Conservation (phyloP, 2,113 vertebrate genomes). For the Dasyurus viverrinus region DNA sequence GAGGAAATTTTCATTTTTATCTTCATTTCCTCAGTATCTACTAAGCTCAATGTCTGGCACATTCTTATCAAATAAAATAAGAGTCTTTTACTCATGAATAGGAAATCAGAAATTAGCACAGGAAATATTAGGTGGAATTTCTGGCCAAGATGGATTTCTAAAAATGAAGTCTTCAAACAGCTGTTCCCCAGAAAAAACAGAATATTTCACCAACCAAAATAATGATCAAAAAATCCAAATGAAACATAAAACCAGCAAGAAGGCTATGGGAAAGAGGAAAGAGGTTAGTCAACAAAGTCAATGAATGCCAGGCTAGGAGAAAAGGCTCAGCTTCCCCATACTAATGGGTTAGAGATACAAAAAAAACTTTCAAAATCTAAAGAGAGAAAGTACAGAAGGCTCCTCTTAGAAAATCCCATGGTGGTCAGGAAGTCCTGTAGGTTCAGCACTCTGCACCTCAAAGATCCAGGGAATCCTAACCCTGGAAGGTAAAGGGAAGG, state of each 20-base stretch:
- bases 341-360: not conserved
- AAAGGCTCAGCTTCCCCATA: not conserved
- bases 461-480: not conserved
- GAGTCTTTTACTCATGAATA: not conserved
- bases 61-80: not conserved
- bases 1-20: not conserved
- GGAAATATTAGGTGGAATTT: not conserved
- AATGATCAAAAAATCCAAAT: not conserved
- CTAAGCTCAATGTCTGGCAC: not conserved
- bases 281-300: not conserved
- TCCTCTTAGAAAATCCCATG: not conserved
- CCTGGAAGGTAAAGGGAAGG: not conserved
- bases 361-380: not conserved
- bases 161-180: not conserved
- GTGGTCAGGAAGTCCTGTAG: not conserved
- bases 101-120: not conserved
- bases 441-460: not conserved
- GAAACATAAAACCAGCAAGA: not conserved
- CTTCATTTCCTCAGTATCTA: not conserved
- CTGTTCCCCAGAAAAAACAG: not conserved
- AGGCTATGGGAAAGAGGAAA: not conserved
- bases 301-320: not conserved
- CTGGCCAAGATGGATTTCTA: not conserved
- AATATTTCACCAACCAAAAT: not conserved
- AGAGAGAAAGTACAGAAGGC: not conserved